phyloP scores from a whole-genome alignment of 2,113 vertebrate species.

The Mustela nigripes region DNA sequence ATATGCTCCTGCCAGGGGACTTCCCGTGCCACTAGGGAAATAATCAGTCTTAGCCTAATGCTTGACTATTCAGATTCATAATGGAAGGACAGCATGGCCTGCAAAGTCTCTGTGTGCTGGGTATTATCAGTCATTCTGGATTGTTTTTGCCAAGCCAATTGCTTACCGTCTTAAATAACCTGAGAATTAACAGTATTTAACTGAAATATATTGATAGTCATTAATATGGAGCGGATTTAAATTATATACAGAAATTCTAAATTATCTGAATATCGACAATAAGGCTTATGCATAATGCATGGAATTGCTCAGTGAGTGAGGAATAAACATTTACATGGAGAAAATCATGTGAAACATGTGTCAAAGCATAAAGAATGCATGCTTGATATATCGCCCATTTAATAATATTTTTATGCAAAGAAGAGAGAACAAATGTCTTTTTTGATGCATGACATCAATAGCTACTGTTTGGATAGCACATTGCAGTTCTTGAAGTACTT shows the following conservation, averaged over 20 bases:
- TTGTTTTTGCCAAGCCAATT: not conserved
- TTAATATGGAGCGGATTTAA: slow-evolving; percentile 58
- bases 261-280: slow-evolving; percentile 73
- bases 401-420: slow-evolving; percentile 69
- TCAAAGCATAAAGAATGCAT: slow-evolving; percentile 53
- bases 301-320: slow-evolving; percentile 62
- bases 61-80: not conserved
- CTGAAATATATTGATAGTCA: slow-evolving; percentile 39
- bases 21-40: not conserved
- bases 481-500: slow-evolving; percentile 47
- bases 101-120: not conserved
- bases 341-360: slow-evolving; percentile 66
- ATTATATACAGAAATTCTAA: slow-evolving; percentile 65
- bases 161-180: not conserved
- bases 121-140: not conserved
- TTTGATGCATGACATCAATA: slow-evolving; percentile 53
- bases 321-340: slow-evolving; percentile 72
- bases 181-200: slow-evolving; percentile 65
- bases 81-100: not conserved
- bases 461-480: slow-evolving; percentile 32
- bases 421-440: slow-evolving; percentile 47
- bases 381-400: slow-evolving; percentile 55
- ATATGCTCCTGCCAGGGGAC: not conserved
- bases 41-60: slow-evolving; percentile 41
- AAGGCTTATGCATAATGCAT: slow-evolving; percentile 72